Evolutionary conservation across 1,140 invertebrate genomes (phyloP).

Genomic region (Pogonus chalceus): DNA sequence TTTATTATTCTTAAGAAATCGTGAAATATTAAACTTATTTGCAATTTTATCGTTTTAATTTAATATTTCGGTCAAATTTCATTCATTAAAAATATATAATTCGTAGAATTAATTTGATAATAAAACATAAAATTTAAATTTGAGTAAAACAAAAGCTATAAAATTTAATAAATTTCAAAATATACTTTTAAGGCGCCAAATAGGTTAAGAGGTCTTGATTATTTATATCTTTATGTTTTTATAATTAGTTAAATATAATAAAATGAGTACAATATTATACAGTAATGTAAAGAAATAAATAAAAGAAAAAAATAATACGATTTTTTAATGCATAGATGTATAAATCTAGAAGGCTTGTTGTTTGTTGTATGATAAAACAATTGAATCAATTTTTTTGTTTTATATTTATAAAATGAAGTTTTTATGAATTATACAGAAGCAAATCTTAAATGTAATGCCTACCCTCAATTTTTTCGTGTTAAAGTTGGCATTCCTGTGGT

Average conservation of each 20-base stretch:
- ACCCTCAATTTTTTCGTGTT: background rate
- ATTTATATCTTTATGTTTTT: constrained; percentile 1
- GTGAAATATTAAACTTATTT: background rate
- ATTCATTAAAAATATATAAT: background rate
- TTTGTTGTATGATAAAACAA: background rate
- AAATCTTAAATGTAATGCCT: background rate
- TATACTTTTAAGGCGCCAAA: background rate
- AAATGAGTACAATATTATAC: background rate
- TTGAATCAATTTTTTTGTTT: background rate
- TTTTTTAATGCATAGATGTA: background rate
- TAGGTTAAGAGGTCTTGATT: background rate
- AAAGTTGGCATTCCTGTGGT: background rate
- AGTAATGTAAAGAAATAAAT: background rate
- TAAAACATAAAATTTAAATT: background rate
- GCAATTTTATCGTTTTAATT: background rate
- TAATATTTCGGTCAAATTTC: background rate
- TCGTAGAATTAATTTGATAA: background rate
- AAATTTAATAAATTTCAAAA: background rate
- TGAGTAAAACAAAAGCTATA: background rate
- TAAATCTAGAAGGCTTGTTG: background rate
- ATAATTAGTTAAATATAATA: background rate
- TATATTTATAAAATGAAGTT: background rate
- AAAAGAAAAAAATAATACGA: background rate
- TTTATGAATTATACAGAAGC: background rate
- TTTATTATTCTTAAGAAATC: background rate